Percentiles rank a stretch among this genome's conserved stretches.
These are phyloP conservation scores for Myripristis murdjan DNA, from an alignment of 2,797 vertebrate species.

Conservation along the genomic window DNA sequence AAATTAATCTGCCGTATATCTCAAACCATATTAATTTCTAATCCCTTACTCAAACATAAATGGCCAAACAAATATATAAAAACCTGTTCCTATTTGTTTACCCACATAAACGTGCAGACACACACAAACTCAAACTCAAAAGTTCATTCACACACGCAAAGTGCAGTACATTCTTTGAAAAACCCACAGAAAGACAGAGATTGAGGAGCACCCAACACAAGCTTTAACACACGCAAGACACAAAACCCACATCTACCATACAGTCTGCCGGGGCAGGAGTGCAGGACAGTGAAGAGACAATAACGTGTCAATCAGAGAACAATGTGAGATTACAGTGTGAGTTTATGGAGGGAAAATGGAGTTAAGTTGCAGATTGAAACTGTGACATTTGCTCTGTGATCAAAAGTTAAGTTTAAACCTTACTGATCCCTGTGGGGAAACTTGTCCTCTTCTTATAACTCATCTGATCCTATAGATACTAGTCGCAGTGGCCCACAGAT, in stretches of 20 bases:
- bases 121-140: neutral
- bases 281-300: slow-evolving; percentile 18
- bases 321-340: slow-evolving; percentile 13
- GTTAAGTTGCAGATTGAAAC: slow-evolving; percentile 36
- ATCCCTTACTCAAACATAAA: neutral
- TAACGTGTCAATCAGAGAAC: slow-evolving; percentile 3
- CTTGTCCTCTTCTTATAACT: too few species aligned
- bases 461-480: too few species aligned
- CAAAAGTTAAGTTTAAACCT: too few species aligned
- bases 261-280: slow-evolving; percentile 7
- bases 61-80: neutral
- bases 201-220: neutral
- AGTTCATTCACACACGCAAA: slow-evolving; percentile 31
- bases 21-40: neutral
- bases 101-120: slow-evolving; percentile 12
- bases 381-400: slow-evolving; percentile 1
- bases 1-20: neutral
- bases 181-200: neutral
- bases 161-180: slow-evolving; percentile 44
- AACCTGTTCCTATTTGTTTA: slow-evolving; percentile 18
- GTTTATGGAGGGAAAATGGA: too few species aligned
- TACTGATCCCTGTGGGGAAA: too few species aligned
- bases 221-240: slow-evolving; percentile 32
- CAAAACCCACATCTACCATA: slow-evolving; percentile 19
- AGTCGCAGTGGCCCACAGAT: too few species aligned